Evolutionary conservation across 2,888 invertebrate genomes (phyloP).

Genomic region (Leucophenga maculata): DNA sequence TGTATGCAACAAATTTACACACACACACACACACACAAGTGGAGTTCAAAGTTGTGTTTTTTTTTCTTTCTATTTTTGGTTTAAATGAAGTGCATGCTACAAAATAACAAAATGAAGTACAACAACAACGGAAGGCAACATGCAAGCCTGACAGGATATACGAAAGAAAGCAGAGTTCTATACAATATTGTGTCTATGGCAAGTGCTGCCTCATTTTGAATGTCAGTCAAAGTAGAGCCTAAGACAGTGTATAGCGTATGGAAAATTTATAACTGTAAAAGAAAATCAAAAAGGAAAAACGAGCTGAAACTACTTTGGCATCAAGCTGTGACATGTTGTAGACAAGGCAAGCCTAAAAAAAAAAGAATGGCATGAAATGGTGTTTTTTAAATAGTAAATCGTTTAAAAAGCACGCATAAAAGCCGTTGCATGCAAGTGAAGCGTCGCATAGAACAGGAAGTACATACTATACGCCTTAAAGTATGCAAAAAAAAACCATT

Average conservation of each 20-base stretch:
- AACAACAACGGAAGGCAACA: slow-evolving; percentile 15
- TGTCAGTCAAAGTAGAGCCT: background rate
- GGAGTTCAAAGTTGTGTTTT: background rate
- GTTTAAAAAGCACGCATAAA: no score
- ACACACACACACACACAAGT: background rate
- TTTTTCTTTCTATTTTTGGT: no score
- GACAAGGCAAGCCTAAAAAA: slow-evolving; percentile 36
- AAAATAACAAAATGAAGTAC: slow-evolving; percentile 24
- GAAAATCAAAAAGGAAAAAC: background rate
- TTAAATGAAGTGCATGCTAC: slow-evolving; percentile 24
- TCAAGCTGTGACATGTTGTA: slow-evolving; percentile 42
- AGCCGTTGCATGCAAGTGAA: slow-evolving; percentile 13
- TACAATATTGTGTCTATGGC: no score
- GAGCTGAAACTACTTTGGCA: slow-evolving; percentile 25
- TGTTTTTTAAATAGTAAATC: no score
- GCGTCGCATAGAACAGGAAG: background rate
- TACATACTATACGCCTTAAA: background rate
- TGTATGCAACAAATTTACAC: slow-evolving; percentile 10
- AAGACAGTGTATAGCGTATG: background rate
- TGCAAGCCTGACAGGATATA: slow-evolving; percentile 11
- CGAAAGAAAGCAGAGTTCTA: no score
- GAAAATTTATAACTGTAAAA: background rate
- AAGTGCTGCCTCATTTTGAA: background rate
- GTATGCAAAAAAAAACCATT: slow-evolving; percentile 6
- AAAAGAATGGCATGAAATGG: slow-evolving; percentile 24